phyloP scores from a whole-genome alignment of 2,797 vertebrate genomes.

The Sebastes ruberrimus region DNA sequence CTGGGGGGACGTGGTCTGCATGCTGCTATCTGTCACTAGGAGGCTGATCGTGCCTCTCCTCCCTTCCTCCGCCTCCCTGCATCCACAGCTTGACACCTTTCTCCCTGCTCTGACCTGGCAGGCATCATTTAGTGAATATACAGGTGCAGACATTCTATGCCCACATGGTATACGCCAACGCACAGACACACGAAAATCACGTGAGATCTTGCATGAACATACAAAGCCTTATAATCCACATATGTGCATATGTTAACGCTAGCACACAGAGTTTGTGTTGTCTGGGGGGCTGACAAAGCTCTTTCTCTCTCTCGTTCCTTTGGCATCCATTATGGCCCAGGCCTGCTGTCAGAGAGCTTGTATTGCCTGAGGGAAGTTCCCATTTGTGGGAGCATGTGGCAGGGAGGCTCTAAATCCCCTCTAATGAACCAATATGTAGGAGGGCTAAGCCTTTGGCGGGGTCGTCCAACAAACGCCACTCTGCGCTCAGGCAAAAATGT shows the following conservation, averaged over 20 bases:
- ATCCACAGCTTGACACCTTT: conserved; percentile 48
- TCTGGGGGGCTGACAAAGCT: conserved; percentile 75
- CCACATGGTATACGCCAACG: background rate
- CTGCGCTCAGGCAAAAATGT: conserved; percentile 63
- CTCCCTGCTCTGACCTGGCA: conserved; percentile 25
- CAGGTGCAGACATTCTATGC: conserved; percentile 18
- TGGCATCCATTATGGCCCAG: conserved; percentile 77
- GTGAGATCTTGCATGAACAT: conserved; percentile 11
- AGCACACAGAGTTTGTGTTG: conserved; percentile 49
- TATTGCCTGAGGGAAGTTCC: conserved; percentile 80
- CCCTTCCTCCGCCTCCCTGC: background rate
- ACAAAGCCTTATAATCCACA: conserved; percentile 42
- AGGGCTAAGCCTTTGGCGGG: conserved; percentile 77
- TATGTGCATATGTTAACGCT: conserved; percentile 44
- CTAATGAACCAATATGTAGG: conserved; percentile 83
- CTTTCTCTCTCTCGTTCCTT: conserved; percentile 71
- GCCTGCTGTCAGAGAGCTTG: conserved; percentile 81
- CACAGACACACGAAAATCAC: conserved; percentile 15
- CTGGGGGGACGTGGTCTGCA: conserved; percentile 62
- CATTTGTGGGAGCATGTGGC: conserved; percentile 83
- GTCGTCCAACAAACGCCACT: conserved; percentile 71
- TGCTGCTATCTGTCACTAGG: conserved; percentile 71
- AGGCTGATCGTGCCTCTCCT: conserved; percentile 39
- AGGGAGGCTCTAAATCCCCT: conserved; percentile 80
- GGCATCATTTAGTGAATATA: conserved; percentile 22